Percentiles rank a stretch among this genome's conserved stretches.
These are phyloP conservation scores for Aselliscus stoliczkanus DNA, from an alignment of 2,797 vertebrate genomes.

Conservation along the genomic window DNA sequence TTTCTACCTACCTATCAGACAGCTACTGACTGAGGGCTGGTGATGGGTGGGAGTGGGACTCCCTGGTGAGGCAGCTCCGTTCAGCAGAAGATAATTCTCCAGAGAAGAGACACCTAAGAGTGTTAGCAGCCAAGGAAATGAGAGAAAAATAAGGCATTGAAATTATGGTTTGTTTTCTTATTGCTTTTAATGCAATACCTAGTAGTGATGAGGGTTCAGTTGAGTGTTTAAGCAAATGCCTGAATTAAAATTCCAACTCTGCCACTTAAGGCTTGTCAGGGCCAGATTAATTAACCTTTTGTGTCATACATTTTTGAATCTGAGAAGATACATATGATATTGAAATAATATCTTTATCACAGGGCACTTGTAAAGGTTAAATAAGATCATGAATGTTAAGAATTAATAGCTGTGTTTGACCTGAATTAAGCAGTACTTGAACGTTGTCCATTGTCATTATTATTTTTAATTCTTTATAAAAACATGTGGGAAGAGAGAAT, in stretches of 20 bases:
- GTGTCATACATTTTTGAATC: not conserved
- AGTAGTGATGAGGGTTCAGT: not conserved
- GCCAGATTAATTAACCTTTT: slow-evolving; percentile 11
- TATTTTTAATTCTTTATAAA: not conserved
- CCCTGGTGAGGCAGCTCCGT: not conserved
- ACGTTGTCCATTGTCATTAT: not conserved
- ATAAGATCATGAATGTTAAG: not conserved
- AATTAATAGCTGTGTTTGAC: not conserved
- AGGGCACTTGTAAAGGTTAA: slow-evolving; percentile 2
- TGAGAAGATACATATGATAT: not conserved
- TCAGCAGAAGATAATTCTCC: not conserved
- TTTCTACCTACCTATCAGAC: not conserved
- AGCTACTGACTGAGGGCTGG: not conserved
- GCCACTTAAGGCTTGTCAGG: not conserved
- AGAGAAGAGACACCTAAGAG: not conserved
- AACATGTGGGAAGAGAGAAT: not conserved
- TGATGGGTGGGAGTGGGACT: not conserved
- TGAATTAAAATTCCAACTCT: not conserved
- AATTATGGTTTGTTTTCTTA: not conserved
- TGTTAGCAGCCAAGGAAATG: not conserved
- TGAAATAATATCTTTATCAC: slow-evolving; percentile 5
- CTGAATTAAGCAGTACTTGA: not conserved
- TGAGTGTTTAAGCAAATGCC: not conserved
- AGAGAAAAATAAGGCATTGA: not conserved
- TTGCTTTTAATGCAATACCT: not conserved